These are phyloP conservation scores for Seira sanloemensis DNA, from an alignment of 2,888 invertebrate species.

Conservation along the genomic window DNA sequence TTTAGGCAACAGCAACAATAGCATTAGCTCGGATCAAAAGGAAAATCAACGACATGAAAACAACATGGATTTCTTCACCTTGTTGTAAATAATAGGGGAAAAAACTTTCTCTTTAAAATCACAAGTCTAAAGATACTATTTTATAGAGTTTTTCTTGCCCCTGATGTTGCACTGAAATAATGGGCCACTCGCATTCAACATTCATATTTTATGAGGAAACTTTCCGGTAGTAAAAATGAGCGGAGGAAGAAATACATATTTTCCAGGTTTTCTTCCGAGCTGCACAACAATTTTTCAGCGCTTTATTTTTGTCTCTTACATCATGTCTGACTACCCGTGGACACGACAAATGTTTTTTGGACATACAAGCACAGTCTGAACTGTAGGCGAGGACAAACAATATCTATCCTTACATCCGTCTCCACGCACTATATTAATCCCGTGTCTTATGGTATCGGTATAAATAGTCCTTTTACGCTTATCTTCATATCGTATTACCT, in stretches of 20 bases:
- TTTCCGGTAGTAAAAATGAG: slow-evolving; percentile 59
- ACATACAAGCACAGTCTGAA: slow-evolving; percentile 23
- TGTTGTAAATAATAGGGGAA: not conserved
- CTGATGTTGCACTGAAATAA: slow-evolving; percentile 59
- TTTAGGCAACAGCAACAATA: no score
- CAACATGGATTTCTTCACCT: slow-evolving; percentile 4
- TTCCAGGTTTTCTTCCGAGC: slow-evolving; percentile 30
- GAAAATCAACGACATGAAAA: not conserved
- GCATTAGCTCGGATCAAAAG: not conserved
- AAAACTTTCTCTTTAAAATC: not conserved
- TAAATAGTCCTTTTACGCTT: not conserved
- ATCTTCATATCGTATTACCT: no score
- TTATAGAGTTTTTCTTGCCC: slow-evolving; percentile 21
- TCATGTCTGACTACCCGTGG: slow-evolving; percentile 55
- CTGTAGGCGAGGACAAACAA: slow-evolving; percentile 25
- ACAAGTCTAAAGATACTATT: not conserved
- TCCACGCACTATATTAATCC: slow-evolving; percentile 1
- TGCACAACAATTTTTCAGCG: not conserved
- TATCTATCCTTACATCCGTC: not conserved
- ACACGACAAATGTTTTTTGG: slow-evolving; percentile 56
- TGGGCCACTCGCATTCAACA: slow-evolving; percentile 62
- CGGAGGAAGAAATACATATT: slow-evolving; percentile 23
- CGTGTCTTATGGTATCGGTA: not conserved
- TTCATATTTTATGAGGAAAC: slow-evolving; percentile 62
- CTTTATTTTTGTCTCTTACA: slow-evolving; percentile 45